Percentiles rank a stretch among this genome's conserved stretches.
phyloP scores from a whole-genome alignment of 2,888 invertebrate genomes.

The Cacoxenus indagator region DNA sequence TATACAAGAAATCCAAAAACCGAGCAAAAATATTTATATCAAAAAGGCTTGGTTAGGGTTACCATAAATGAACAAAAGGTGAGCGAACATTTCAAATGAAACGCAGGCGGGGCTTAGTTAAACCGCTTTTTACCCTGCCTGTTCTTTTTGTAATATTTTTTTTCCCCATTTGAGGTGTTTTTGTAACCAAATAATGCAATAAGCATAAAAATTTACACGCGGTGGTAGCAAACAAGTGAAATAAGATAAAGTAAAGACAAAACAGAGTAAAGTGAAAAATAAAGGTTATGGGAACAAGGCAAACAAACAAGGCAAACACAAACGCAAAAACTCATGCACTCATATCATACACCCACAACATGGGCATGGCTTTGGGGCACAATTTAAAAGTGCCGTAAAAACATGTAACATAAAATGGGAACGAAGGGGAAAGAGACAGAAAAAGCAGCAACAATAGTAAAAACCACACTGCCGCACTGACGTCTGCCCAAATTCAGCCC shows the following conservation, averaged over 20 bases:
- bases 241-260: conserved; percentile 8
- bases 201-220: conserved; percentile 2
- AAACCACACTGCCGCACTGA: not conserved
- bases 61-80: not conserved
- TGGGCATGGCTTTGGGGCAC: not conserved
- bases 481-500: too few relatives aligned
- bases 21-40: not conserved
- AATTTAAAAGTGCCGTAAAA: conserved; percentile 7
- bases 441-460: conserved; percentile 27
- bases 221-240: not conserved
- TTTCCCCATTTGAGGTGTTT: not conserved
- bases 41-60: not conserved
- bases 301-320: conserved; percentile 19
- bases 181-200: conserved; percentile 12
- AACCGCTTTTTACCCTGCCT: not conserved
- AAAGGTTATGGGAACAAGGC: conserved; percentile 35
- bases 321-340: conserved; percentile 1
- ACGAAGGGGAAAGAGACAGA: not conserved
- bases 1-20: not conserved
- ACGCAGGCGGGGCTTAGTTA: not conserved
- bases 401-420: not conserved
- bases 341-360: conserved; percentile 16
- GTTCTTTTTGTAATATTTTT: not conserved
- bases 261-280: conserved; percentile 18
- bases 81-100: not conserved